Evolutionary conservation across 2,888 invertebrate genomes (phyloP).

Genomic region (Cantharis rufa): DNA sequence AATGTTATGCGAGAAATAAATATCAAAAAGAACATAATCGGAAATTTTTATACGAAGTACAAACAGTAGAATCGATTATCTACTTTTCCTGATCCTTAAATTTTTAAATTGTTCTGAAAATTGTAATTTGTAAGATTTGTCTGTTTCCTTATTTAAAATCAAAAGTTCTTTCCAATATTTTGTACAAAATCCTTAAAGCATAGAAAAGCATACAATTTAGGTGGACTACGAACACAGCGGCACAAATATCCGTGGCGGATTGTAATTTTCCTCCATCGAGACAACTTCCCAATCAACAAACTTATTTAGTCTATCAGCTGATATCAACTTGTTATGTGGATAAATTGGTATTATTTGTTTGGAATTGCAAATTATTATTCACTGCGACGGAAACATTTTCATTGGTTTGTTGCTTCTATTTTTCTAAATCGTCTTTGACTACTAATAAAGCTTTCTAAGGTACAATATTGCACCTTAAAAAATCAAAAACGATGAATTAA

Average conservation of each 20-base stretch:
- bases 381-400: background rate
- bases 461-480: too few species aligned
- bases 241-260: background rate
- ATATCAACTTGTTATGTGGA: background rate
- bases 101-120: background rate
- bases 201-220: background rate
- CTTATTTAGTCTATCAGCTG: background rate
- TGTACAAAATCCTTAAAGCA: background rate
- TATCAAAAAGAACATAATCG: constrained; percentile 10
- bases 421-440: background rate
- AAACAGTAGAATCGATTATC: background rate
- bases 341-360: background rate
- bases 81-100: background rate
- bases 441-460: background rate
- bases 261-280: background rate
- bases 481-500: too few species aligned
- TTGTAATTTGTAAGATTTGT: background rate
- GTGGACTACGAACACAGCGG: background rate
- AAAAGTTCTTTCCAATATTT: background rate
- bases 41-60: constrained; percentile 2
- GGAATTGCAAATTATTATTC: background rate
- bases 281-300: background rate
- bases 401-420: background rate
- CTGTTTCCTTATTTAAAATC: background rate
- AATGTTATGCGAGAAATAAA: constrained; percentile 12